Percentiles rank a stretch among this genome's conserved stretches.
These are phyloP conservation scores for Oscheius sp. DNA, from an alignment of 2,888 invertebrate genomes.

Conservation along the genomic window DNA sequence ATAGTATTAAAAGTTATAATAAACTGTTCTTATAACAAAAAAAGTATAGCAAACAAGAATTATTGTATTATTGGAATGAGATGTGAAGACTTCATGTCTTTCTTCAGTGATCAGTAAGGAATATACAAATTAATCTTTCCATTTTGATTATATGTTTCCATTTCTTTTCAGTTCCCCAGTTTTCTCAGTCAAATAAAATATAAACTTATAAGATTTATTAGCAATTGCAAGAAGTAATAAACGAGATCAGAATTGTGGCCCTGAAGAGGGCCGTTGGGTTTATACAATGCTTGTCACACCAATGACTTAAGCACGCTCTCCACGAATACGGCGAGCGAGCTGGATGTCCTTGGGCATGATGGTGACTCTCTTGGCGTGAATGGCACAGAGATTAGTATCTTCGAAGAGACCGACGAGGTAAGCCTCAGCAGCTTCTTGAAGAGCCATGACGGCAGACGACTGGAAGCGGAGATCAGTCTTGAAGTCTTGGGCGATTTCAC, in stretches of 20 bases:
- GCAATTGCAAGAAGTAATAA: neutral
- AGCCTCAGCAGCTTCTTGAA: conserved; percentile 84
- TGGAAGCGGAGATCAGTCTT: conserved; percentile 81
- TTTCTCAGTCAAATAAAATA: neutral
- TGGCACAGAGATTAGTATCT: conserved; percentile 93
- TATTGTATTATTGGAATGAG: no score
- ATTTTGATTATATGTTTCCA: neutral
- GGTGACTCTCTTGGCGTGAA: conserved; percentile 94
- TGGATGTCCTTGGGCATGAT: conserved; percentile 98
- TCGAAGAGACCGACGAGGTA: conserved; percentile 92
- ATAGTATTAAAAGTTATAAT: no score
- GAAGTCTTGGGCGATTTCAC: conserved; percentile 91
- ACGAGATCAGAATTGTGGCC: conserved; percentile 14
- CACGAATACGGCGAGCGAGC: conserved; percentile 81
- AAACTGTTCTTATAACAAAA: no score
- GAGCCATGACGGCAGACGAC: conserved; percentile 90
- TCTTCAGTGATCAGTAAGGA: neutral
- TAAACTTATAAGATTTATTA: conserved; percentile 2
- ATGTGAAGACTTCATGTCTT: no score
- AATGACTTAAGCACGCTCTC: conserved; percentile 70
- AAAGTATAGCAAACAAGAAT: no score
- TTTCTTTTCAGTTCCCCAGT: neutral
- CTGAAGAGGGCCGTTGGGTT: conserved; percentile 30
- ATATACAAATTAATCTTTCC: neutral
- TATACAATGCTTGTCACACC: neutral